Evolutionary conservation across 2,797 vertebrate genomes (phyloP).

Genomic region (Anomalospiza imberbis): DNA sequence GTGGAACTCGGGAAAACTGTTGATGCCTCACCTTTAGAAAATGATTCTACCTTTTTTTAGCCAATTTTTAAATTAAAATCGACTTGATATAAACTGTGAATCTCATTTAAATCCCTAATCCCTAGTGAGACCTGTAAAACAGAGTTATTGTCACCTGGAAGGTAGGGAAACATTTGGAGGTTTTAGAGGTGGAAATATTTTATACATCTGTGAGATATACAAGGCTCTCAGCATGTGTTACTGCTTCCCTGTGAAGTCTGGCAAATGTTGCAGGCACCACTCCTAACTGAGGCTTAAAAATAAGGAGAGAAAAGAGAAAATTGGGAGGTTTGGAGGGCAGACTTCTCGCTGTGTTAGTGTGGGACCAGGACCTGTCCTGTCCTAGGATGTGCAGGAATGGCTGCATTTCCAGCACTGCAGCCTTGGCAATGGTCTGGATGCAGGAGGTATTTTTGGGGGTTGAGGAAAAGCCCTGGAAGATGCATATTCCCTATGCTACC

Average conservation of each 20-base stretch:
- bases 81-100: neutral
- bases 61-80: neutral
- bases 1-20: neutral
- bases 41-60: neutral
- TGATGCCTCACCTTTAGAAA: neutral
- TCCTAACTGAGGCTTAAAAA: neutral
- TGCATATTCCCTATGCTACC: neutral
- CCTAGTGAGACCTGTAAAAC: neutral
- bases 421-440: neutral
- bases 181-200: slow-evolving; percentile 8
- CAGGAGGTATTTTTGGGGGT: neutral
- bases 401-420: neutral
- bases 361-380: neutral
- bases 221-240: slow-evolving; percentile 6
- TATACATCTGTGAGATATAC: slow-evolving; percentile 12
- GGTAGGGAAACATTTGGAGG: neutral
- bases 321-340: neutral
- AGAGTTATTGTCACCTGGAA: slow-evolving; percentile 33
- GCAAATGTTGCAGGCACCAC: slow-evolving; percentile 10
- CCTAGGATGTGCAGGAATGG: neutral
- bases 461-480: neutral
- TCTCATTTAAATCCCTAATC: neutral
- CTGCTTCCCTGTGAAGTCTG: neutral
- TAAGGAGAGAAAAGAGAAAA: neutral
- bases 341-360: accelerated